Evolutionary conservation across 2,113 vertebrate genomes (phyloP).

Genomic region (Jaculus jaculus): DNA sequence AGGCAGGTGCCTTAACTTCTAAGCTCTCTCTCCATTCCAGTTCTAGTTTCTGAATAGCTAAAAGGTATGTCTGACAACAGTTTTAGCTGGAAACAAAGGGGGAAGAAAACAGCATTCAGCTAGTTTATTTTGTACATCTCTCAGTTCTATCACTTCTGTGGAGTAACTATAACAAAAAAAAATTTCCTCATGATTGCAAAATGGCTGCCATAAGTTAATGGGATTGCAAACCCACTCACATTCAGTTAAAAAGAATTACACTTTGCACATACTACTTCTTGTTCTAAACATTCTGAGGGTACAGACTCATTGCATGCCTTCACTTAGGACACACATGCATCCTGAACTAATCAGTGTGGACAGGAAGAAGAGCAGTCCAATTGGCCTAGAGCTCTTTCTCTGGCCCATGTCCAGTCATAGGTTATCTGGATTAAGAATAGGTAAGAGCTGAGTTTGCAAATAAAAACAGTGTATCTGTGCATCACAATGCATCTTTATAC

Average conservation of each 20-base stretch:
- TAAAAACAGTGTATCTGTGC: background rate
- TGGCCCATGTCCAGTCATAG: background rate
- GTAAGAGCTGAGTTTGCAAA: constrained; percentile 6
- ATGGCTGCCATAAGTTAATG: background rate
- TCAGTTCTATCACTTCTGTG: background rate
- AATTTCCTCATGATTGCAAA: background rate
- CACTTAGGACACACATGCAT: background rate
- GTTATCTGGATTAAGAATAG: background rate
- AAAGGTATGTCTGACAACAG: background rate
- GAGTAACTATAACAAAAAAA: background rate
- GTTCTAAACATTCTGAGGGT: background rate
- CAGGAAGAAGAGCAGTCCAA: background rate
- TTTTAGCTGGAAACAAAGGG: background rate
- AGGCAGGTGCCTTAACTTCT: too few species aligned
- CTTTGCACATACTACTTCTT: background rate
- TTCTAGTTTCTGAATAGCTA: background rate
- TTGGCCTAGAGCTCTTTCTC: background rate
- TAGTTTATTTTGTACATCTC: background rate
- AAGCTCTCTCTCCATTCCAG: too few species aligned
- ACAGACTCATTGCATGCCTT: background rate
- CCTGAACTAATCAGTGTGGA: background rate
- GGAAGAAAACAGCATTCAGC: background rate
- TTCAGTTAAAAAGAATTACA: background rate
- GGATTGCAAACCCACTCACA: background rate
- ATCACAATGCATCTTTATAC: background rate